Evolutionary conservation across 2,113 vertebrate species (phyloP), one percentile per base, ranked within the genome.

Genomic region (Sinocyclocheilus maitianheensis): DNA sequence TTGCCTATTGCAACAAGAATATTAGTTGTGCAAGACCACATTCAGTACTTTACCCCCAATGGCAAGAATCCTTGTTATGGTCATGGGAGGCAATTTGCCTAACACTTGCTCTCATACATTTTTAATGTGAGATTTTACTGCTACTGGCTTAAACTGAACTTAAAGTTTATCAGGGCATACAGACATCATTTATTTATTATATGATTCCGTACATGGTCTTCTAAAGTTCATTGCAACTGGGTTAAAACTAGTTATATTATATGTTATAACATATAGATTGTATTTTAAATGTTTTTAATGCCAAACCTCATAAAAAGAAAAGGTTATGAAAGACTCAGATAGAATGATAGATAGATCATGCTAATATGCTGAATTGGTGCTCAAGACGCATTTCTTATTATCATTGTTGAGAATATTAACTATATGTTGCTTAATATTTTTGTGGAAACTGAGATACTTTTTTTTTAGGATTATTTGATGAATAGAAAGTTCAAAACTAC

Each of bases 31-130:
- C 12, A 53, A 53, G 51, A 53, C 51, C 51, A 53, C 13, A 53
- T 13, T 7, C 78, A 40, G 34, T 8, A 26, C 37, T 24, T 81
- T 46, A 40, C 2, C 34, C 53, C 60, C n/a, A 46, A 26, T 81
- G 13, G 12, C 78, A 46, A 40, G 22, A 81, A 46, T 79, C 20
- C 8, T 6, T 60, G 30, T 40, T n/a, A 16, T 79, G 30, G 20
- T 60, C 53, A 14, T 74, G 71, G 53, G 26, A 55, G 30, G 76
- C 10, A 37, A 37, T 77, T 77, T 77, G 11, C 18, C 51, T 78
- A 37, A 37, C 2, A 58, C 51, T 77, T 60, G 51, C 53, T 78
- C 18, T 78, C 53, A 78, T 34, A 34, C 30, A 78, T 78, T 78
- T 53, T 37, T 37, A 20, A 37, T 78, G 48, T 55, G n/a, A 77